Evolutionary conservation across 2,797 vertebrate species (phyloP).

Genomic region (Pygocentrus nattereri): DNA sequence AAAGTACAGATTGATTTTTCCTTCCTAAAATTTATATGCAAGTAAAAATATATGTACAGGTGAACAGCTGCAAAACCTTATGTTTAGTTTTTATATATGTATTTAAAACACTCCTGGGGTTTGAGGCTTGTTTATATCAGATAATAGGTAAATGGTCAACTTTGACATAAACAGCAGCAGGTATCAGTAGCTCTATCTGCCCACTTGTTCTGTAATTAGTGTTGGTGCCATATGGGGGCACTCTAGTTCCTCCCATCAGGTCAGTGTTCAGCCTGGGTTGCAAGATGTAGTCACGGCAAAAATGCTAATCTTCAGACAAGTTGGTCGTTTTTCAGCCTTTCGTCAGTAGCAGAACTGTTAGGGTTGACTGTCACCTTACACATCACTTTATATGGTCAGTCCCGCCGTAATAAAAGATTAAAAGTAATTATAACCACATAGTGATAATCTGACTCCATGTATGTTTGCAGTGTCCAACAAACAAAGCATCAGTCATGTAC

Average conservation of each 20-base stretch:
- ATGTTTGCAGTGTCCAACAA: neutral
- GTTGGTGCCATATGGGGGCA: conserved; percentile 9
- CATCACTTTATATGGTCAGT: neutral
- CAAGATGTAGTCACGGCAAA: neutral
- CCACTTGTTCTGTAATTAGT: neutral
- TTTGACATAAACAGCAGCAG: neutral
- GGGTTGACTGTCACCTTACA: neutral
- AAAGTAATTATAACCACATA: neutral
- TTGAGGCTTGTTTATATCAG: no score
- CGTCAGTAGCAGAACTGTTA: neutral
- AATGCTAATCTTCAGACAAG: neutral
- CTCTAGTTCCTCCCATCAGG: neutral
- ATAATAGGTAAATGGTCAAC: neutral
- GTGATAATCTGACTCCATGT: neutral
- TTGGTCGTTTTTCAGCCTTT: neutral
- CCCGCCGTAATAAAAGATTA: neutral
- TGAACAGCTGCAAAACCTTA: no score
- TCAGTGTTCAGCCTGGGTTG: neutral
- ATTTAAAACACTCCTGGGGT: no score
- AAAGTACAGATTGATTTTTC: no score
- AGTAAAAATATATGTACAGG: no score
- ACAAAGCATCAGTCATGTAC: neutral
- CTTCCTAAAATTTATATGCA: no score
- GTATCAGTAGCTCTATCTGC: neutral
- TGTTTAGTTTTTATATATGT: no score